Conservation (phyloP, 2,888 invertebrate genomes). For the Pyrgus malvae region DNA sequence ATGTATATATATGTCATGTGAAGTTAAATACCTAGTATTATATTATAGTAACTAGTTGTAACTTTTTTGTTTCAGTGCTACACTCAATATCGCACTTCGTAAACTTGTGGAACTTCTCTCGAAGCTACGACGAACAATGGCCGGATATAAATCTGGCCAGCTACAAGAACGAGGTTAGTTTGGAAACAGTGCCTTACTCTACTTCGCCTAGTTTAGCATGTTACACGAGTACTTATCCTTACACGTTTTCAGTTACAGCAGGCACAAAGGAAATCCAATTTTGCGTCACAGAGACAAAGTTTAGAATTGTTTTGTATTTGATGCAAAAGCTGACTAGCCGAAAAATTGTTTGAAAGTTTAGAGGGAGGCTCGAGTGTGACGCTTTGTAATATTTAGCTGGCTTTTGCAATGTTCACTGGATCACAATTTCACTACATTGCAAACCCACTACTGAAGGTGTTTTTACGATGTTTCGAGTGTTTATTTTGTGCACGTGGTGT, state of each 20-base stretch:
- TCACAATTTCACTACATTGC: too few relatives aligned
- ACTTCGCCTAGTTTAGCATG: conserved; percentile 17
- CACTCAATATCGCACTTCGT: conserved; percentile 79
- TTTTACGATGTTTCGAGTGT: conserved; percentile 8
- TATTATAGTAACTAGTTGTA: too few relatives aligned
- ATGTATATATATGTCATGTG: too few relatives aligned
- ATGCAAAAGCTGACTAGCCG: conserved; percentile 15
- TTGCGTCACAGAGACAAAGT: conserved; percentile 11
- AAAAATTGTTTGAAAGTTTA: conserved; percentile 11
- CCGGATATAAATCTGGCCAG: conserved; percentile 74
- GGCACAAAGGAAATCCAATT: conserved; percentile 9
- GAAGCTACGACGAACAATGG: conserved; percentile 64
- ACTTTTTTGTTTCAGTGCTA: conserved; percentile 64
- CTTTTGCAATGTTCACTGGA: background rate
- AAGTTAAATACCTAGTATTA: too few relatives aligned
- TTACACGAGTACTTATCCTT: conserved; percentile 1
- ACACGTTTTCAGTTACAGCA: conserved; percentile 7
- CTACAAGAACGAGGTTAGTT: conserved; percentile 70
- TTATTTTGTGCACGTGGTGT: conserved; percentile 7
- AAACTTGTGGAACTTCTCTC: conserved; percentile 80
- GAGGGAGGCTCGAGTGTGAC: background rate
- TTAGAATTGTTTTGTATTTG: conserved; percentile 11
- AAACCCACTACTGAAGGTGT: background rate
- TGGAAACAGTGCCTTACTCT: conserved; percentile 16
- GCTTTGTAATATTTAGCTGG: conserved; percentile 5